Evolutionary conservation across 2,113 vertebrate genomes (phyloP).

Genomic region (Australoheros scitulus): DNA sequence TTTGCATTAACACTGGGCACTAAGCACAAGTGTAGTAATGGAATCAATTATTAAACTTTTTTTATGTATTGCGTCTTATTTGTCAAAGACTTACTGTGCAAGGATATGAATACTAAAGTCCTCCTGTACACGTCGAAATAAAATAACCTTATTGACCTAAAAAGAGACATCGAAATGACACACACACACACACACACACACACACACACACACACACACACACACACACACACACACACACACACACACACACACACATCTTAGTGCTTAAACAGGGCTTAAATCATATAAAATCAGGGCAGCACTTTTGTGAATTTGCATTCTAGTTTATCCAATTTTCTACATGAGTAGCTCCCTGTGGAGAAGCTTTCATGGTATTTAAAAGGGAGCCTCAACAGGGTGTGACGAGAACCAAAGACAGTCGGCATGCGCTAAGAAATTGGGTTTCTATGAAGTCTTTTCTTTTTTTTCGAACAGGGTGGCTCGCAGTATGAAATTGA

Average conservation of each 20-base stretch:
- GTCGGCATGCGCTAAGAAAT: background rate
- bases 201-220: background rate
- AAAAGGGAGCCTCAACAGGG: background rate
- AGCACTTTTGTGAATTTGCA: background rate
- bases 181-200: background rate
- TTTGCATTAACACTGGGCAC: background rate
- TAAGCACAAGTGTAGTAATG: background rate
- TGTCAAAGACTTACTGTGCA: background rate
- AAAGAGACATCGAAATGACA: background rate
- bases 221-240: background rate
- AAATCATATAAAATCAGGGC: background rate
- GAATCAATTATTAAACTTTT: background rate
- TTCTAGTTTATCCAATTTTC: constrained; percentile 4
- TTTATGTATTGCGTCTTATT: background rate
- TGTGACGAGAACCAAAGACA: constrained; percentile 9
- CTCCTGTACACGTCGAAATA: background rate
- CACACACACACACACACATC: background rate
- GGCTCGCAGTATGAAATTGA: background rate
- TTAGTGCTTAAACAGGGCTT: background rate
- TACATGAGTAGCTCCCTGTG: background rate
- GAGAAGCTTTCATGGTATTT: constrained; percentile 10
- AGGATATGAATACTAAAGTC: background rate
- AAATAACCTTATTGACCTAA: background rate
- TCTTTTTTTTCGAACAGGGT: background rate
- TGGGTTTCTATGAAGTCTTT: constrained; percentile 2